Percentiles rank a stretch among this genome's conserved stretches.
Conservation (phyloP, 1,140 invertebrate genomes). For the silkworm (Bombyx mori) region ASM3026992v2 NC_085109.1:8063001-8063500, state of each 20-base stretch:
- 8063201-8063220: slow-evolving; percentile 88
- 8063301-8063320: slow-evolving; percentile 86
- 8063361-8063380: too few species aligned
- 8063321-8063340: background rate
- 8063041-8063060: background rate
- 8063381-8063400: too few species aligned
- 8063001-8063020: background rate
- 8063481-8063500: too few species aligned
- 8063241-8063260: slow-evolving; percentile 82
- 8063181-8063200: slow-evolving; percentile 94
- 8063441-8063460: too few species aligned
- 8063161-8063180: slow-evolving; percentile 91
- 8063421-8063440: too few species aligned
- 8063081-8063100: slow-evolving; percentile 77
- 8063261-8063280: slow-evolving; percentile 89
- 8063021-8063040: too few species aligned
- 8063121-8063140: slow-evolving; percentile 91
- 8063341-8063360: too few species aligned
- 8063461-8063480: too few species aligned
- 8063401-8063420: too few species aligned
- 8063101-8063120: slow-evolving; percentile 94
- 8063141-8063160: slow-evolving; percentile 90
- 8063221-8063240: slow-evolving; percentile 86
- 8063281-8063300: slow-evolving; percentile 92
- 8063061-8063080: slow-evolving; percentile 2